Conservation (phyloP, 1,140 invertebrate genomes). For the Matsumurasca onukii region DNA sequence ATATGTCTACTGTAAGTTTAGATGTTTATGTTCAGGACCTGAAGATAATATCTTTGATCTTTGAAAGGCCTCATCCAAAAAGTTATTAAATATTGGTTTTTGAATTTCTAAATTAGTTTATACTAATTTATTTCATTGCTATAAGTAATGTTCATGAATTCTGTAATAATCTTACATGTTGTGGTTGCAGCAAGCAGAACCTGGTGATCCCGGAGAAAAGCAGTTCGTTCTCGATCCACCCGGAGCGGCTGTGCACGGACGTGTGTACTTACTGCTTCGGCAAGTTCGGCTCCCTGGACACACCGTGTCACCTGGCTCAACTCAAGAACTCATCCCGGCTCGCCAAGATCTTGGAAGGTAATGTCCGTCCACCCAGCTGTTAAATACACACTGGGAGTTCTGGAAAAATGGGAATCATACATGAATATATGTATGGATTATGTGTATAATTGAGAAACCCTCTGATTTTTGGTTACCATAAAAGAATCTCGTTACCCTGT, state of each 20-base stretch:
- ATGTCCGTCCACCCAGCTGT: slow-evolving; percentile 4
- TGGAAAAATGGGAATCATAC: too few species aligned
- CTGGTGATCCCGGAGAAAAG: slow-evolving; percentile 83
- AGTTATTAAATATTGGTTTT: background rate
- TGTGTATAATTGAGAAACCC: background rate
- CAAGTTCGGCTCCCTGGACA: slow-evolving; percentile 81
- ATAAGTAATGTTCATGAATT: background rate
- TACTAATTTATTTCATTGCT: background rate
- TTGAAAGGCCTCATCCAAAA: background rate
- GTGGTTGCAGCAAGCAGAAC: slow-evolving; percentile 53
- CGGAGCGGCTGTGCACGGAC: slow-evolving; percentile 72
- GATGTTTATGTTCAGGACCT: background rate
- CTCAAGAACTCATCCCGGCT: slow-evolving; percentile 76
- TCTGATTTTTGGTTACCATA: background rate
- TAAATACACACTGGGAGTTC: background rate
- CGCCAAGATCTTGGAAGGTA: slow-evolving; percentile 68
- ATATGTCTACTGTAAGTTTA: background rate
- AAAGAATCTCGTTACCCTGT: too few species aligned
- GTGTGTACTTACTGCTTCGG: slow-evolving; percentile 83
- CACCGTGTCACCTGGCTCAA: slow-evolving; percentile 81
- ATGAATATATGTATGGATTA: too few species aligned
- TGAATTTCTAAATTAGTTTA: background rate
- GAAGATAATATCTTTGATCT: background rate
- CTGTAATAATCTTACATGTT: background rate
- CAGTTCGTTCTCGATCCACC: slow-evolving; percentile 81